Evolutionary conservation across 2,797 vertebrate species (phyloP).

Genomic region (Enteromius radiatus): DNA sequence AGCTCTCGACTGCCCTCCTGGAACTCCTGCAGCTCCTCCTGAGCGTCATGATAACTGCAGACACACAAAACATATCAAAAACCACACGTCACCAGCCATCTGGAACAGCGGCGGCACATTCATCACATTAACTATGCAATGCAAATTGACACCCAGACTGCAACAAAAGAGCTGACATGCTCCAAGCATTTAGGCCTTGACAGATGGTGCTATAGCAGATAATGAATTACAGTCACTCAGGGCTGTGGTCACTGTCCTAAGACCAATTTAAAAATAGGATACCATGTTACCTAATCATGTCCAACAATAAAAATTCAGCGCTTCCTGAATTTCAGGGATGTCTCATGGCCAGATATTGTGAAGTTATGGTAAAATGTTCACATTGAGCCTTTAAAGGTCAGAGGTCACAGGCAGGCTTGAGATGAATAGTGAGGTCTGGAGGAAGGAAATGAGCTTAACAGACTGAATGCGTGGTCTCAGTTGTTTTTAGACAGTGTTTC

Average conservation of each 20-base stretch:
- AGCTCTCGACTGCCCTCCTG: slow-evolving; percentile 97
- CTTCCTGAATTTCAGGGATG: neutral
- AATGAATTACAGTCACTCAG: slow-evolving; percentile 27
- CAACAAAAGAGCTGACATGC: slow-evolving; percentile 19
- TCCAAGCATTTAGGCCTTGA: neutral
- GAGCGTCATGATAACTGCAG: slow-evolving; percentile 90
- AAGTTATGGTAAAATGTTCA: neutral
- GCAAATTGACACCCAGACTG: slow-evolving; percentile 10
- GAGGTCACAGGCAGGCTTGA: neutral
- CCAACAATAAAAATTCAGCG: neutral
- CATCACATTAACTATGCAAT: slow-evolving; percentile 11
- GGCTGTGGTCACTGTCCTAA: slow-evolving; percentile 6
- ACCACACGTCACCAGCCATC: slow-evolving; percentile 45
- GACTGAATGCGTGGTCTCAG: slow-evolving; percentile 1
- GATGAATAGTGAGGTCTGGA: slow-evolving; percentile 47
- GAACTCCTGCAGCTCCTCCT: slow-evolving; percentile 96
- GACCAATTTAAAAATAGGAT: neutral
- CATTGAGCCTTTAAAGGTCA: slow-evolving; percentile 14
- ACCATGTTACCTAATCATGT: neutral
- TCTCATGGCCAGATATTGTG: neutral
- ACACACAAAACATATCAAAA: slow-evolving; percentile 53
- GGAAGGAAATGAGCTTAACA: slow-evolving; percentile 30
- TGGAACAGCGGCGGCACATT: slow-evolving; percentile 6
- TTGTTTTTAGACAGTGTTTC: slow-evolving; percentile 36
- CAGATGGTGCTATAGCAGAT: slow-evolving; percentile 31